Percentiles rank a stretch among this genome's conserved stretches.
Conservation (phyloP, 2,113 vertebrate species). For the Hemibagrus wyckioides region DNA sequence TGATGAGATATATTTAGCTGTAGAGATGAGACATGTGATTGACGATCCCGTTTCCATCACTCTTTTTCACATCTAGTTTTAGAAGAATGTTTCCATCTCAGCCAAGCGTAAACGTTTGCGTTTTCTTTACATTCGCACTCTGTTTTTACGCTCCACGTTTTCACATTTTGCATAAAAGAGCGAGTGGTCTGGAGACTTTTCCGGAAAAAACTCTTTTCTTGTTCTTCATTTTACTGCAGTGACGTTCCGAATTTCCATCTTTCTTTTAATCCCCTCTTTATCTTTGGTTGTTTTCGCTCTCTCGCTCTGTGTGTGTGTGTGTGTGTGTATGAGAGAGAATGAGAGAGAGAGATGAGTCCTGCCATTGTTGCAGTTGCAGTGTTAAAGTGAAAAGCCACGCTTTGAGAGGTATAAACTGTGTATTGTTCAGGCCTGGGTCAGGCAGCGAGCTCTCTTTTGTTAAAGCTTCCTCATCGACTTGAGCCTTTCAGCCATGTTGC, state of each 20-base stretch:
- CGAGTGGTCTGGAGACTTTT: neutral
- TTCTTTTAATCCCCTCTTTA: neutral
- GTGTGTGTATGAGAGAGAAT: conserved; percentile 21
- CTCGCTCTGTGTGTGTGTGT: neutral
- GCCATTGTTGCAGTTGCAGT: conserved; percentile 67
- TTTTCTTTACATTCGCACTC: neutral
- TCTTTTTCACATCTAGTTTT: conserved; percentile 4
- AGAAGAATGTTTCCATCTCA: neutral
- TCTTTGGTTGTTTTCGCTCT: neutral
- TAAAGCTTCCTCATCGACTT: conserved; percentile 61
- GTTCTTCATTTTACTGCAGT: neutral
- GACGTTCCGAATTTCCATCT: neutral
- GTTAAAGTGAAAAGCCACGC: conserved; percentile 61
- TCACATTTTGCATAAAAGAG: neutral
- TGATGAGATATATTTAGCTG: neutral
- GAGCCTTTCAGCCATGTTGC: neutral
- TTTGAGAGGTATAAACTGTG: conserved; percentile 73
- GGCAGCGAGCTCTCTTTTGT: conserved; percentile 76
- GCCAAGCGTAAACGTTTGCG: neutral
- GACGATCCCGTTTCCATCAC: neutral
- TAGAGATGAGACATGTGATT: neutral
- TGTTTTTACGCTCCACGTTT: no score
- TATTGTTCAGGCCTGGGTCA: conserved; percentile 74
- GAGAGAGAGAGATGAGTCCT: conserved; percentile 52
- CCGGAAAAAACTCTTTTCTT: neutral